Evolutionary conservation across 2,113 vertebrate genomes (phyloP).

Genomic region (Pseudonaja textilis): DNA sequence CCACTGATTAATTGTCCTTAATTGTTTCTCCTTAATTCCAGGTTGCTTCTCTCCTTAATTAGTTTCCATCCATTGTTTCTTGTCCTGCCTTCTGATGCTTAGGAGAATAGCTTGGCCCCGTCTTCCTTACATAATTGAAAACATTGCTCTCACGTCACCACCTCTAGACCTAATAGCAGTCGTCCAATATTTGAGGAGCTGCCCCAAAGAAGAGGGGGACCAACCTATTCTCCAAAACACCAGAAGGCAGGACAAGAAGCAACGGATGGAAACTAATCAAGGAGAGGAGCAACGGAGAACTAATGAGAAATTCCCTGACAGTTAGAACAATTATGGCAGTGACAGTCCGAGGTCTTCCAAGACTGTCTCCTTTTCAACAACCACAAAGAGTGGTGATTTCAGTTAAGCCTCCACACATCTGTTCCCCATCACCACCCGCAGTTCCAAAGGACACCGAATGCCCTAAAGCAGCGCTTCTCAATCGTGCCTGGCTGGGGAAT

Average conservation of each 20-base stretch:
- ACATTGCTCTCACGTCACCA: neutral
- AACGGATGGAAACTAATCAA: too few species aligned
- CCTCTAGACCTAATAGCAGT: neutral
- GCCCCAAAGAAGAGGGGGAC: neutral
- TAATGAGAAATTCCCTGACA: neutral
- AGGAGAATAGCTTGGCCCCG: neutral
- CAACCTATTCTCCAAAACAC: neutral
- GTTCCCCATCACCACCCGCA: neutral
- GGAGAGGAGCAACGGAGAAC: neutral
- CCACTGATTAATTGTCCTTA: neutral
- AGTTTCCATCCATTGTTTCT: neutral
- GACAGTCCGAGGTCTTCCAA: fast-evolving
- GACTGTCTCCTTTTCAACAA: fast-evolving
- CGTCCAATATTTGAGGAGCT: neutral
- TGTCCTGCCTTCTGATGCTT: neutral
- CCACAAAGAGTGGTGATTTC: neutral
- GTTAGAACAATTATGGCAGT: neutral
- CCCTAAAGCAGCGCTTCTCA: neutral
- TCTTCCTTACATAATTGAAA: neutral
- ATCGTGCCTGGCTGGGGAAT: neutral
- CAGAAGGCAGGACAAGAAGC: neutral
- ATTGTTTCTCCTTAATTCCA: neutral
- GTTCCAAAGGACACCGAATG: neutral
- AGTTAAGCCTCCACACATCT: neutral
- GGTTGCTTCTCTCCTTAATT: neutral